A percentile compares a stretch with the other conserved stretches of the same genome.
These are phyloP conservation scores for Chymomyza costata DNA, from an alignment of 1,140 invertebrate species.

Conservation along the genomic window DNA sequence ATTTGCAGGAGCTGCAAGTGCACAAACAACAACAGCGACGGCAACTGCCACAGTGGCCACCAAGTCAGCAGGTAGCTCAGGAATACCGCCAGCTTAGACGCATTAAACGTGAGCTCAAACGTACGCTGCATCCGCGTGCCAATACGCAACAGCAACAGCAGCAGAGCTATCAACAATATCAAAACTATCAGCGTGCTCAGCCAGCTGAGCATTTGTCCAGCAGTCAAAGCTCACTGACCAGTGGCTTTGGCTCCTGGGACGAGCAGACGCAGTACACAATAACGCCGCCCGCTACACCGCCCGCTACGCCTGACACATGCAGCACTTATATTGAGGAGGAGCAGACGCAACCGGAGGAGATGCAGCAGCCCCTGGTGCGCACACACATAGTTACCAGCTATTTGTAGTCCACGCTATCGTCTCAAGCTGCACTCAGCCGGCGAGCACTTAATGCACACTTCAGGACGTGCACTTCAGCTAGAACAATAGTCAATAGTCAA, in stretches of 20 bases:
- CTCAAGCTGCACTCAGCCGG: constrained; percentile 3
- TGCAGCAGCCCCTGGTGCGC: background rate
- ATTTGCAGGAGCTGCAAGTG: constrained; percentile 57
- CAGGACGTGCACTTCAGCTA: no score
- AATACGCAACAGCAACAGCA: constrained; percentile 39
- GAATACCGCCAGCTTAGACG: constrained; percentile 52
- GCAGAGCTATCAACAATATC: constrained; percentile 22
- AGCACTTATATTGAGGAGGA: constrained; percentile 13
- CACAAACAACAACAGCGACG: constrained; percentile 24
- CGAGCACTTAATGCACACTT: no score
- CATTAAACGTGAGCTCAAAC: constrained; percentile 56
- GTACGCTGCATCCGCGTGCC: constrained; percentile 49
- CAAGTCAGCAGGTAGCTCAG: constrained; percentile 18
- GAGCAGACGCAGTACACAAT: no score
- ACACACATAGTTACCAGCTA: constrained; percentile 26
- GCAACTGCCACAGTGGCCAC: constrained; percentile 11
- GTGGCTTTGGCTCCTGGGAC: constrained; percentile 43
- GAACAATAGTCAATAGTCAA: no score
- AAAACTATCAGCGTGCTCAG: constrained; percentile 1
- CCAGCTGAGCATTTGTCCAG: constrained; percentile 4
- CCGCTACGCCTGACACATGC: no score
- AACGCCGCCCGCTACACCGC: no score
- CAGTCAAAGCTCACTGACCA: constrained; percentile 43
- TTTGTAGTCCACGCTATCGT: constrained; percentile 17
- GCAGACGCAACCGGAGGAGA: background rate